These are phyloP conservation scores for Cochlearius cochlearius DNA, from an alignment of 2,113 vertebrate genomes.

Conservation along the genomic window DNA sequence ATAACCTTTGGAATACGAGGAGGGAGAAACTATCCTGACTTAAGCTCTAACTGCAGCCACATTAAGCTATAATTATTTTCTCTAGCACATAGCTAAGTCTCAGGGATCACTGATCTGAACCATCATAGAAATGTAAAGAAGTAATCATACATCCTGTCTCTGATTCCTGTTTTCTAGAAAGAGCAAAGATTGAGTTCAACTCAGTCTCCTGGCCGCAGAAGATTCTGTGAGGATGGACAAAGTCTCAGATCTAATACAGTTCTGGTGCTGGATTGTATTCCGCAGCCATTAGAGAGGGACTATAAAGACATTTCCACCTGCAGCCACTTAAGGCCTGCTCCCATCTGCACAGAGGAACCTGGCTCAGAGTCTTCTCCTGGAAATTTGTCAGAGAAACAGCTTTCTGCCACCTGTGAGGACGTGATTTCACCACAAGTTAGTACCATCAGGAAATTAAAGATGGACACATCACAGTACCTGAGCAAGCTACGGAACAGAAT, in stretches of 20 bases:
- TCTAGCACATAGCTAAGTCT: neutral
- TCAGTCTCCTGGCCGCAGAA: neutral
- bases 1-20: neutral
- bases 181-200: conserved; percentile 6
- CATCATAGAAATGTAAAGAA: neutral
- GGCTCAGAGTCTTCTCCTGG: neutral
- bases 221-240: neutral
- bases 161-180: conserved; percentile 56
- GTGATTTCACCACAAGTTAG: neutral
- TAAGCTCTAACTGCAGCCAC: neutral
- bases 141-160: neutral
- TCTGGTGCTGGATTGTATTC: conserved; percentile 2
- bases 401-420: neutral
- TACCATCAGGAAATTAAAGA: neutral
- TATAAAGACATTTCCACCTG: neutral
- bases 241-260: neutral
- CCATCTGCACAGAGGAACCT: neutral
- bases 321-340: neutral
- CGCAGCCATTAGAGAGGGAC: neutral
- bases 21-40: neutral
- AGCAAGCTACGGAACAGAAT: conserved; percentile 31
- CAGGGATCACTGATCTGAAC: neutral
- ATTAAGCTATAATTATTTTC: neutral
- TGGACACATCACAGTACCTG: neutral
- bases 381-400: neutral